phyloP scores from a whole-genome alignment of 2,797 vertebrate species.

The Protonibea diacanthus region DNA sequence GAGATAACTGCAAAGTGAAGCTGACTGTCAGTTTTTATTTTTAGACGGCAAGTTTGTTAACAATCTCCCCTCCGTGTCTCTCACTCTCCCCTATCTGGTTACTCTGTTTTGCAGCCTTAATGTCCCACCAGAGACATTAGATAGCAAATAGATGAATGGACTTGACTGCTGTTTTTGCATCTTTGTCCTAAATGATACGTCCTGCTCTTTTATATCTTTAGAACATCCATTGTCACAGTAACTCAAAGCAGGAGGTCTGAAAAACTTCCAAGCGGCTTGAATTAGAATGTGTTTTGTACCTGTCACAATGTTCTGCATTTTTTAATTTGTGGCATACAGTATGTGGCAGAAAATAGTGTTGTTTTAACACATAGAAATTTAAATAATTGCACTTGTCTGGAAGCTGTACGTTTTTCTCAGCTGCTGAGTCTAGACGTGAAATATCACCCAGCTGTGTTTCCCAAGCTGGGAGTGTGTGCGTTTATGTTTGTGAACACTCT shows the following conservation, averaged over 20 bases:
- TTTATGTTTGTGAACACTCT: conserved; percentile 15
- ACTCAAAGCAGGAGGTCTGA: neutral
- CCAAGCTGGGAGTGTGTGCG: conserved; percentile 28
- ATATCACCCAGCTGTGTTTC: conserved; percentile 48
- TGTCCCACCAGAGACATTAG: conserved; percentile 43
- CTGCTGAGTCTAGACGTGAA: conserved; percentile 41
- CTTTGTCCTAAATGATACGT: conserved; percentile 23
- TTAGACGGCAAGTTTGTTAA: conserved; percentile 71
- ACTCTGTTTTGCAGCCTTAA: conserved; percentile 45
- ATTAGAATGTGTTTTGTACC: conserved; percentile 2
- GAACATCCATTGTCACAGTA: conserved; percentile 20
- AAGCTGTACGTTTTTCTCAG: conserved; percentile 36
- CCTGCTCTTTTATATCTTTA: conserved; percentile 31
- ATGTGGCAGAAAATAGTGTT: neutral
- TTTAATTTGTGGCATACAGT: conserved; percentile 13
- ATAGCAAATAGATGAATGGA: conserved; percentile 52
- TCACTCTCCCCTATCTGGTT: conserved; percentile 45
- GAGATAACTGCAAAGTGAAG: conserved; percentile 67
- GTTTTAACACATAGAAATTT: neutral
- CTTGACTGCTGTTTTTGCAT: conserved; percentile 31
- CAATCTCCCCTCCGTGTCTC: conserved; percentile 49
- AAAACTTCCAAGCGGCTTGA: neutral
- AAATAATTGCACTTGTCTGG: neutral
- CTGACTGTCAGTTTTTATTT: conserved; percentile 70
- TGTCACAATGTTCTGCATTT: neutral